Base-by-base conservation (phyloP, 2,797 vertebrate species). In the Perodicticus potto region DNA sequence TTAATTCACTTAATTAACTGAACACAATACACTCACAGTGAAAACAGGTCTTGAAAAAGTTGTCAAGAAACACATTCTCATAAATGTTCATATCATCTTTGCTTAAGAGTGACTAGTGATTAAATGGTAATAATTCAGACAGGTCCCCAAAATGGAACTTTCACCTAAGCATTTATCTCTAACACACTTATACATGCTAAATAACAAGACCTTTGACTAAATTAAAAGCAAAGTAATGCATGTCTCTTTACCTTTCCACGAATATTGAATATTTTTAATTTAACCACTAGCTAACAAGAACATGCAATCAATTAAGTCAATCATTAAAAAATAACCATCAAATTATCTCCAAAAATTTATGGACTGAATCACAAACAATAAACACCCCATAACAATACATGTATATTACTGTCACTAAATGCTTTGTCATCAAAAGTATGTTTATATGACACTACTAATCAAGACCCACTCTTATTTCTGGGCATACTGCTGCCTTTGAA, bases 1-100 rank as follows among this genome's bases (percentile, higher is more conserved):
- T 84, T 84, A 76, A 73, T 57, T 27, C 17, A 53, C 27, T 65
- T 91, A 80, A 61, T 83, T 69, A 57, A 92, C 59, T 89, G 65
- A 84, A 82, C 59, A 37, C 10, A 61, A 67, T 57, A 74, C 9
- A 74, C 53, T 49, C 57, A 72, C 19, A 89, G 80, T 57, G 69
- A 84, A 95, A 96, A 95, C 72, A 32, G 70, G 76, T 73, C 86
- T 87, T 95, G 67, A 92, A 95, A 96, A 93, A 57, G 89, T 57
- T 91, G 73, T 92, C 76, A 84, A 53, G 34, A 40, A 91, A 95
- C 67, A 81, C 32, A 29, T 67, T 90, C 49, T 63, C 57, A 57
- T 49, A 85, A 88, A 55, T 32, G 5, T 88, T 87, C 81, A 61
- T 37, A 80, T 92, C 49, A 84, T 86, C 32, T 27, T 45, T 93